Evolutionary conservation across 2,888 invertebrate genomes (phyloP).

Genomic region (Podotricha telesiphe): DNA sequence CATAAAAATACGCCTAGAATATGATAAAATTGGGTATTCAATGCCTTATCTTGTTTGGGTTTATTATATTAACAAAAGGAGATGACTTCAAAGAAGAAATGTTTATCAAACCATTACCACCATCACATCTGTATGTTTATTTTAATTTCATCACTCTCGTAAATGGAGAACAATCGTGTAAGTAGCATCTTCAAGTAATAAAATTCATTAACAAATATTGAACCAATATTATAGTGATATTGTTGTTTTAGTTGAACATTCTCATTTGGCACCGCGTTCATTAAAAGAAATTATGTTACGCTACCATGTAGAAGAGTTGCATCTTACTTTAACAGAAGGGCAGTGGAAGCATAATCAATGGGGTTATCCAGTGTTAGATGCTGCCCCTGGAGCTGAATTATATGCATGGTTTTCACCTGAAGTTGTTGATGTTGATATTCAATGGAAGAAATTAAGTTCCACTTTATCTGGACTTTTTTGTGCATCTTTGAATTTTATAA

Average conservation of each 20-base stretch:
- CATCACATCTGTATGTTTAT: conserved; percentile 93
- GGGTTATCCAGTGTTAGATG: conserved; percentile 96
- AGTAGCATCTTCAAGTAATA: conserved; percentile 58
- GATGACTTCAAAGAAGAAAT: conserved; percentile 95
- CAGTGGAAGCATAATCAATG: conserved; percentile 96
- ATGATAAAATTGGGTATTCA: conserved; percentile 32
- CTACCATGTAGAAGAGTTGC: conserved; percentile 94
- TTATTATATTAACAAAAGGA: conserved; percentile 50
- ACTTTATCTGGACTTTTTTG: conserved; percentile 97
- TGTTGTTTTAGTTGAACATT: conserved; percentile 88
- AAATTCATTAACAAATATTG: neutral
- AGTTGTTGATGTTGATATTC: conserved; percentile 87
- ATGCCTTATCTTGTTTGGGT: conserved; percentile 43
- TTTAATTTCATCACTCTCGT: conserved; percentile 95
- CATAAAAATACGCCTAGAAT: neutral
- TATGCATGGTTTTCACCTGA: conserved; percentile 94
- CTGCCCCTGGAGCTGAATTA: conserved; percentile 96
- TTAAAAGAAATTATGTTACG: conserved; percentile 93
- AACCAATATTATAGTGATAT: neutral
- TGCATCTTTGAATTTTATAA: conserved; percentile 97
- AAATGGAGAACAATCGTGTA: conserved; percentile 85
- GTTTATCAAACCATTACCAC: conserved; percentile 91
- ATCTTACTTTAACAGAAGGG: conserved; percentile 96
- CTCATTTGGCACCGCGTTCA: conserved; percentile 93
- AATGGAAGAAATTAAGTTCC: conserved; percentile 95